Conservation (phyloP, 1,140 invertebrate species). For the Microplitis mediator region DNA sequence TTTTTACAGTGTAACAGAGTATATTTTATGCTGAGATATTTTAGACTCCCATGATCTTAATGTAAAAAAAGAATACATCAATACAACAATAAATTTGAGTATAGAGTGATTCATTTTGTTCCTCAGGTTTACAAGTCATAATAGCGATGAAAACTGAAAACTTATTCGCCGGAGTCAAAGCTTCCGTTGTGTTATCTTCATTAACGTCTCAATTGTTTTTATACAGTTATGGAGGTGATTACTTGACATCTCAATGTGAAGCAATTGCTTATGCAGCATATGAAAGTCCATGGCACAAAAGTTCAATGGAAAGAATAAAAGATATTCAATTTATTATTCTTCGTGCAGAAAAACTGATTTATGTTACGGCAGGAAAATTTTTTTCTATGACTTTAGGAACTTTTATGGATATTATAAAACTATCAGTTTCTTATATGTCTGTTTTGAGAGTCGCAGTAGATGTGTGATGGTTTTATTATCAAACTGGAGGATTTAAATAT, state of each 20-base stretch:
- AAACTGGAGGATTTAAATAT: neutral
- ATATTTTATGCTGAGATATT: too few relatives aligned
- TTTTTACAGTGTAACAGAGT: too few relatives aligned
- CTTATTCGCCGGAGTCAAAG: conserved; percentile 28
- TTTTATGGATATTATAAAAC: conserved; percentile 35
- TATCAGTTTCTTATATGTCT: conserved; percentile 32
- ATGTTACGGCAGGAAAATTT: conserved; percentile 35
- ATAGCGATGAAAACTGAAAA: conserved; percentile 30
- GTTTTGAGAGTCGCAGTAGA: conserved; percentile 31
- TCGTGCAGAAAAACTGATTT: conserved; percentile 30
- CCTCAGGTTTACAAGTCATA: conserved; percentile 32
- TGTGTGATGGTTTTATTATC: neutral
- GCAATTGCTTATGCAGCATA: conserved; percentile 21
- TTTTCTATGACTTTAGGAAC: conserved; percentile 31
- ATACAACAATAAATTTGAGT: too few relatives aligned
- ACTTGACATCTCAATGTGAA: conserved; percentile 30
- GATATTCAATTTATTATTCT: conserved; percentile 29
- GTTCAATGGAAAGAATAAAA: conserved; percentile 15
- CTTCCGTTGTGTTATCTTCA: conserved; percentile 25
- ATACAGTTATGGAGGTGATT: conserved; percentile 35
- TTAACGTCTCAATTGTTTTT: conserved; percentile 35
- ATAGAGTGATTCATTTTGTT: neutral
- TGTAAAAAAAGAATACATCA: too few relatives aligned
- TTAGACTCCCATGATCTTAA: too few relatives aligned
- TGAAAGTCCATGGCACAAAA: conserved; percentile 30